A percentile compares a stretch with the other conserved stretches of the same genome.
Conservation (phyloP, 2,797 vertebrate species). For the Rhinophrynus dorsalis region DNA sequence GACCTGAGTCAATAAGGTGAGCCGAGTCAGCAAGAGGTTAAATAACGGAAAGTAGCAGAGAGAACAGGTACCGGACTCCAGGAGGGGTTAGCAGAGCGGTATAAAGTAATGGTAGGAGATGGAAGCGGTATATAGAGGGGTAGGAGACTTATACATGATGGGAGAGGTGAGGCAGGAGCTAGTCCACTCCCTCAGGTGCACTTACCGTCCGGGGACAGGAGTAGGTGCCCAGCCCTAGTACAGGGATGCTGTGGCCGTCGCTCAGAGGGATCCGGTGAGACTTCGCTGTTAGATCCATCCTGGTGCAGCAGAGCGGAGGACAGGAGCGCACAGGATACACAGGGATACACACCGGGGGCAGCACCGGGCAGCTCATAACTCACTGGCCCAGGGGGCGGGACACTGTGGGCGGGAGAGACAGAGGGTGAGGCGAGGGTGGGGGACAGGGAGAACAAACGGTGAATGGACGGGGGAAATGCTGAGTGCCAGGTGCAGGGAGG, state of each 20-base stretch:
- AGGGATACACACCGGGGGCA: not conserved
- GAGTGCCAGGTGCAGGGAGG: too few species aligned
- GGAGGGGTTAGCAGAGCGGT: too few species aligned
- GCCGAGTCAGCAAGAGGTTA: too few species aligned
- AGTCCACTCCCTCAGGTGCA: too few species aligned
- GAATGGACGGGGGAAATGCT: not conserved
- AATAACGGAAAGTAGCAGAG: too few species aligned
- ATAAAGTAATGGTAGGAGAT: too few species aligned
- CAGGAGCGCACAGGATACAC: too few species aligned
- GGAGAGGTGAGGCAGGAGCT: too few species aligned
- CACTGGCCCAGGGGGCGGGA: not conserved
- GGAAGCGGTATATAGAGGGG: too few species aligned
- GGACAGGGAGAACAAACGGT: not conserved
- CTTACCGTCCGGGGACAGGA: conserved; percentile 75
- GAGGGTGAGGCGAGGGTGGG: not conserved
- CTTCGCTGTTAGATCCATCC: conserved; percentile 70
- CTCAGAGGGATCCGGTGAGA: conserved; percentile 73
- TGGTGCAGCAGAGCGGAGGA: not conserved
- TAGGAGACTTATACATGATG: too few species aligned
- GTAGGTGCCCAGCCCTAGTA: conserved; percentile 87
- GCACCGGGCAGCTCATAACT: not conserved
- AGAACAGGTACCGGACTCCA: too few species aligned
- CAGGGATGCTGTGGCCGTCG: conserved; percentile 83
- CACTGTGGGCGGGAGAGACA: not conserved
- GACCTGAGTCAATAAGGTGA: too few species aligned